Conservation (phyloP, 2,113 vertebrate species). For the Brachirus orientalis region DNA sequence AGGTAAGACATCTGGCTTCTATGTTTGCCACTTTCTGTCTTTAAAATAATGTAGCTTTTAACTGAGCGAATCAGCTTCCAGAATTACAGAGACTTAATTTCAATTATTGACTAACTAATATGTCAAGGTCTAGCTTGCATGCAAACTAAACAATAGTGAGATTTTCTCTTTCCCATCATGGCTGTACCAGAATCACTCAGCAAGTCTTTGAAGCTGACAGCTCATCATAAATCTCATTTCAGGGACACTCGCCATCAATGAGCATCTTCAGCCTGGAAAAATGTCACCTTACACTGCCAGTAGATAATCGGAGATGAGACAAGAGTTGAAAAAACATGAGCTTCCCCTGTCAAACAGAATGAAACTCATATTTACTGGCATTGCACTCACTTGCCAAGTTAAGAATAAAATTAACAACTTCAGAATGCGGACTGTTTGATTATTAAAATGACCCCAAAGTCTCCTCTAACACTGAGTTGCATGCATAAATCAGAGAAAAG, state of each 20-base stretch:
- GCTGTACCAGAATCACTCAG: conserved; percentile 28
- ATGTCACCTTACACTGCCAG: conserved; percentile 54
- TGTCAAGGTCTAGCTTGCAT: conserved; percentile 24
- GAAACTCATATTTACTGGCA: conserved; percentile 56
- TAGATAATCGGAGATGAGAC: conserved; percentile 62
- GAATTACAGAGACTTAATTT: conserved; percentile 9
- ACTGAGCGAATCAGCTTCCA: conserved; percentile 6
- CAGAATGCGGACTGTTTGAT: conserved; percentile 48
- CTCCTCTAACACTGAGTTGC: conserved; percentile 31
- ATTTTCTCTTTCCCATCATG: conserved; percentile 5
- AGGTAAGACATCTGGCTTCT: conserved; percentile 1
- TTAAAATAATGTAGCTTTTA: conserved; percentile 9
- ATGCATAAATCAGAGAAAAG: conserved; percentile 41
- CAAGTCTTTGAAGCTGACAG: conserved; percentile 59
- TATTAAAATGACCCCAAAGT: conserved; percentile 62
- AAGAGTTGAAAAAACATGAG: conserved; percentile 48
- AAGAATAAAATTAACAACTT: conserved; percentile 42
- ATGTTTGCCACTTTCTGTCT: conserved; percentile 1
- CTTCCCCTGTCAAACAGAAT: conserved; percentile 54
- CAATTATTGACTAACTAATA: conserved; percentile 15
- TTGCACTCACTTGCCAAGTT: conserved; percentile 27
- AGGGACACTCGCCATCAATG: conserved; percentile 56
- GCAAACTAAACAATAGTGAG: conserved; percentile 10
- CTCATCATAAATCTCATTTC: conserved; percentile 74
- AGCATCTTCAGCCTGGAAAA: conserved; percentile 58